These are phyloP conservation scores for Steinernema hermaphroditum DNA, from an alignment of 2,888 invertebrate genomes.

Conservation along the genomic window DNA sequence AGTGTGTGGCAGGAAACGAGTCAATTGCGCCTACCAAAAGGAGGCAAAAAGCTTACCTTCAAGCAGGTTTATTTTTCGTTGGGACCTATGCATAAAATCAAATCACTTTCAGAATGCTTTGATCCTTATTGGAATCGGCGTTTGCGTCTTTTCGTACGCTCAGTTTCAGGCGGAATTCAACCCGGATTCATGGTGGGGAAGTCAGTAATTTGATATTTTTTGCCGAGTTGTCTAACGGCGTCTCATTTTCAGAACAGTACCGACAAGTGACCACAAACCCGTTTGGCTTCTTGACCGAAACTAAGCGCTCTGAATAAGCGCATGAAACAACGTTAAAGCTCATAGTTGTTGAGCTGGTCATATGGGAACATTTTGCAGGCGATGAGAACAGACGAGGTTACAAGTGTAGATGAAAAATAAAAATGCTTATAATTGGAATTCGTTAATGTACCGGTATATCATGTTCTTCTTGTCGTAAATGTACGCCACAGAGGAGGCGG, in stretches of 20 bases:
- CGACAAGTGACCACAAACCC: slow-evolving; percentile 7
- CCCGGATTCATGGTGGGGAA: slow-evolving; percentile 58
- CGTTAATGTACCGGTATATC: too few species aligned
- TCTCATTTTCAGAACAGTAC: slow-evolving; percentile 18
- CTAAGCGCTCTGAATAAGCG: too few species aligned
- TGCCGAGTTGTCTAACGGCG: too few species aligned
- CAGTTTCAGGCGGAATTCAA: slow-evolving; percentile 53
- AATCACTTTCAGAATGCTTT: slow-evolving; percentile 42
- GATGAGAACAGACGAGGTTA: too few species aligned
- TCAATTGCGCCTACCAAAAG: slow-evolving; percentile 48
- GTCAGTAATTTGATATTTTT: slow-evolving; percentile 39
- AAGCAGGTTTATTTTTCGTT: slow-evolving; percentile 40
- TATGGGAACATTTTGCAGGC: too few species aligned
- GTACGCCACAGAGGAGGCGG: neutral
- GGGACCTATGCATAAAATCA: neutral
- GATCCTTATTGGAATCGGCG: slow-evolving; percentile 38
- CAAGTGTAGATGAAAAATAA: too few species aligned
- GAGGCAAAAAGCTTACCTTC: slow-evolving; percentile 51
- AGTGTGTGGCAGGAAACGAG: slow-evolving; percentile 41
- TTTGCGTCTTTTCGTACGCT: slow-evolving; percentile 46
- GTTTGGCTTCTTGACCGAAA: neutral
- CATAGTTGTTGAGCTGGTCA: too few species aligned
- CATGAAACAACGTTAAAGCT: too few species aligned
- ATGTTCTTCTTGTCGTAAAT: slow-evolving; percentile 7
- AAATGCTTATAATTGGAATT: too few species aligned